These are phyloP conservation scores for Diaprepes abbreviatus DNA, from an alignment of 2,888 invertebrate genomes.

Conservation along the genomic window DNA sequence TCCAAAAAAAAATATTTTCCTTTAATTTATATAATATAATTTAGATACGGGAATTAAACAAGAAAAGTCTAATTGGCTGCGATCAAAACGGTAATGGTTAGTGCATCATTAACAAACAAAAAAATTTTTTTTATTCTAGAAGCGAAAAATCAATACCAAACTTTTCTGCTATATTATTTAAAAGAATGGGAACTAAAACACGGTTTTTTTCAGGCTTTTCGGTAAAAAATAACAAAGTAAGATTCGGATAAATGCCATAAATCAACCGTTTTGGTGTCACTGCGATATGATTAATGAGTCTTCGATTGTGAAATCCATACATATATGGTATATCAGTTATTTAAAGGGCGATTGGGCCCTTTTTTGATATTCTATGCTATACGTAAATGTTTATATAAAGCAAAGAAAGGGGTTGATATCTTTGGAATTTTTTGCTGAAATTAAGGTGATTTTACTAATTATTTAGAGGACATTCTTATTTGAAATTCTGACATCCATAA, in stretches of 20 bases:
- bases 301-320: conserved; percentile 29
- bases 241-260: conserved; percentile 27
- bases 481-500: too few relatives aligned
- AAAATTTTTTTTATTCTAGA: background rate
- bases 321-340: conserved; percentile 27
- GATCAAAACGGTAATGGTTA: too few relatives aligned
- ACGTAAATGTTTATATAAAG: background rate
- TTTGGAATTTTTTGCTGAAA: too few relatives aligned
- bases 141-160: background rate
- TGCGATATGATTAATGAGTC: conserved; percentile 18
- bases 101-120: too few relatives aligned
- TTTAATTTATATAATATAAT: too few relatives aligned
- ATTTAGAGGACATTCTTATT: too few relatives aligned
- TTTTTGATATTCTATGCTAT: conserved; percentile 5
- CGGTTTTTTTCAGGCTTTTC: conserved; percentile 1
- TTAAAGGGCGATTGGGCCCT: conserved; percentile 8
- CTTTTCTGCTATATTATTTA: conserved; percentile 12
- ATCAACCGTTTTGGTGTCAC: conserved; percentile 24
- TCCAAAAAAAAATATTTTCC: too few relatives aligned
- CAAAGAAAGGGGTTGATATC: too few relatives aligned
- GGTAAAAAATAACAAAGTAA: conserved; percentile 17
- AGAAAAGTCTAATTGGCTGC: too few relatives aligned
- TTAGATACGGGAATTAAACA: too few relatives aligned
- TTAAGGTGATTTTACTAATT: too few relatives aligned
- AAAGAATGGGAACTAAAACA: conserved; percentile 6